phyloP scores from a whole-genome alignment of 2,888 invertebrate species.

The Drosophila emarginata region DNA sequence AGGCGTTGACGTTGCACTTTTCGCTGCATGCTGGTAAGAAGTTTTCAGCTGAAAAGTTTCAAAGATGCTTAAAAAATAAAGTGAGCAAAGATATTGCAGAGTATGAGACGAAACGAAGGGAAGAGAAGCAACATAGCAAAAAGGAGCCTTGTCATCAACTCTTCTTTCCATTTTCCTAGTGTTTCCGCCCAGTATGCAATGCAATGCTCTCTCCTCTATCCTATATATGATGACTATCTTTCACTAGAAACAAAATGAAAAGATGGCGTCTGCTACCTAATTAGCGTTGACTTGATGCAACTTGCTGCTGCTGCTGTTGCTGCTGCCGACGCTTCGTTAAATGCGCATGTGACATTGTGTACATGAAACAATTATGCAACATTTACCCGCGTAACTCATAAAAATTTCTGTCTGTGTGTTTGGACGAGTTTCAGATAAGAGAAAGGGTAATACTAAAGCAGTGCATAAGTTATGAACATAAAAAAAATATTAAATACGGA shows the following conservation, averaged over 20 bases:
- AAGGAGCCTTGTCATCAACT: slow-evolving; percentile 46
- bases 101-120: not conserved
- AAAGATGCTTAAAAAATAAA: slow-evolving; percentile 27
- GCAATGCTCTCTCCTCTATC: not conserved
- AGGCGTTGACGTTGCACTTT: slow-evolving; percentile 59
- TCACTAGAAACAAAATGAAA: slow-evolving; percentile 11
- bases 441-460: not conserved
- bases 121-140: not conserved
- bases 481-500: no score
- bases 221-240: slow-evolving; percentile 35
- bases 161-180: slow-evolving; percentile 37
- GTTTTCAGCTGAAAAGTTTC: slow-evolving; percentile 31
- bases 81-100: slow-evolving; percentile 11
- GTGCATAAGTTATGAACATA: not conserved
- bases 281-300: slow-evolving; percentile 56
- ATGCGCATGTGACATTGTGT: slow-evolving; percentile 58
- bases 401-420: slow-evolving; percentile 18
- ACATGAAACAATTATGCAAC: slow-evolving; percentile 61
- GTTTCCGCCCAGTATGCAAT: slow-evolving; percentile 5
- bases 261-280: slow-evolving; percentile 46
- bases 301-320: slow-evolving; percentile 15
- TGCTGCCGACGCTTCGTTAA: slow-evolving; percentile 57
- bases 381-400: slow-evolving; percentile 46
- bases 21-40: slow-evolving; percentile 28
- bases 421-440: not conserved